Evolutionary conservation across 2,888 invertebrate species (phyloP).

Genomic region (Dicroscelio sp.): DNA sequence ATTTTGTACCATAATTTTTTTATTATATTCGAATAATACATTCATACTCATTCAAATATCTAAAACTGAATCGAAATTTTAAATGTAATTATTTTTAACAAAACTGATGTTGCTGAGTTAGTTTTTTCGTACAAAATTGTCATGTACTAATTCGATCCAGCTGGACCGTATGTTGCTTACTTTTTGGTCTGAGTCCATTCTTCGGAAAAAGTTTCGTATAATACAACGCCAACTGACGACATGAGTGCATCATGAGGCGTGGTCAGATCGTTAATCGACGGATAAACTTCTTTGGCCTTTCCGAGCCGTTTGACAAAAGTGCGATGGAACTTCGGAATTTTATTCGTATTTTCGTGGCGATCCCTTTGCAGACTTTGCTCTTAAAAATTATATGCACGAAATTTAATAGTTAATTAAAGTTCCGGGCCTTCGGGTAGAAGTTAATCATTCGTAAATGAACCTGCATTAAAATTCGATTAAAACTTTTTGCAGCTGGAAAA

Average conservation of each 20-base stretch:
- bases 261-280: conserved; percentile 77
- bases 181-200: conserved; percentile 28
- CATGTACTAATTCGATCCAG: too few relatives aligned
- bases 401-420: conserved; percentile 61
- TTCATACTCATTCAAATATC: too few relatives aligned
- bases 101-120: too few relatives aligned
- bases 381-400: conserved; percentile 50
- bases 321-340: conserved; percentile 65
- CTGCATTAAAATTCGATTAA: too few relatives aligned
- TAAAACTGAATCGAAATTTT: too few relatives aligned
- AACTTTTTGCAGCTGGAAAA: too few relatives aligned
- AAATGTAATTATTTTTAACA: too few relatives aligned
- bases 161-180: too few relatives aligned
- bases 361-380: conserved; percentile 31
- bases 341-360: conserved; percentile 38
- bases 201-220: conserved; percentile 68
- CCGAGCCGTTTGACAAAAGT: conserved; percentile 70
- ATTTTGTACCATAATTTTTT: too few relatives aligned
- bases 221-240: conserved; percentile 55
- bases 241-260: conserved; percentile 67
- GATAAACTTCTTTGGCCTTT: conserved; percentile 71
- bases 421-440: background rate
- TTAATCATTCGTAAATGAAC: conserved; percentile 10
- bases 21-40: too few relatives aligned
- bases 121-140: conserved; percentile 13